Evolutionary conservation across 2,113 vertebrate species (phyloP).

Genomic region (Calonectris borealis): DNA sequence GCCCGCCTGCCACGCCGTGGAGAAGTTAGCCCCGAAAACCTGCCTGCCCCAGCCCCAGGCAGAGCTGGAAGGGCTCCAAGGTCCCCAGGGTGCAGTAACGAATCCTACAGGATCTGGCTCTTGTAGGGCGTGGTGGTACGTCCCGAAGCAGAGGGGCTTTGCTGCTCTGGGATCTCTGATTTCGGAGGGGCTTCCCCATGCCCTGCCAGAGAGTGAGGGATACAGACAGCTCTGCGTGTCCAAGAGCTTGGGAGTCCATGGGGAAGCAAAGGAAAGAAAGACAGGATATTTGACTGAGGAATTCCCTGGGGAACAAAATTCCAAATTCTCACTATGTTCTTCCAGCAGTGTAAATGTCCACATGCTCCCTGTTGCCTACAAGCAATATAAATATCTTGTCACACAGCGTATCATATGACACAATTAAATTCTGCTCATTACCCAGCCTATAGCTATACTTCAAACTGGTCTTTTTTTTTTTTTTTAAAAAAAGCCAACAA

Average conservation of each 20-base stretch:
- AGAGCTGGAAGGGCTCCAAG: neutral
- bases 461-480: neutral
- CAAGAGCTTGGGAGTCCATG: neutral
- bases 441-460: neutral
- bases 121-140: neutral
- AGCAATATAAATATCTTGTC: neutral
- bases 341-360: neutral
- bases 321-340: neutral
- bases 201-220: neutral
- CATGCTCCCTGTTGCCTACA: neutral
- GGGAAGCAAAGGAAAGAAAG: neutral
- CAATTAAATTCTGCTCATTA: neutral
- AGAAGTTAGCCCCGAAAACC: neutral
- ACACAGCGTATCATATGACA: rapidly evolving
- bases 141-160: neutral
- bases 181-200: neutral
- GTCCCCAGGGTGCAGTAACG: neutral
- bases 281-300: neutral
- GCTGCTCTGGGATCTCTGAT: neutral
- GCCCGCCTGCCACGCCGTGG: neutral
- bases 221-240: neutral
- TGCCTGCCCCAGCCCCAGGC: neutral
- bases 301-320: neutral
- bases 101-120: neutral
- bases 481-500: neutral